Evolutionary conservation across 2,888 invertebrate genomes (phyloP).

Genomic region (Amblyjoppa proteus): DNA sequence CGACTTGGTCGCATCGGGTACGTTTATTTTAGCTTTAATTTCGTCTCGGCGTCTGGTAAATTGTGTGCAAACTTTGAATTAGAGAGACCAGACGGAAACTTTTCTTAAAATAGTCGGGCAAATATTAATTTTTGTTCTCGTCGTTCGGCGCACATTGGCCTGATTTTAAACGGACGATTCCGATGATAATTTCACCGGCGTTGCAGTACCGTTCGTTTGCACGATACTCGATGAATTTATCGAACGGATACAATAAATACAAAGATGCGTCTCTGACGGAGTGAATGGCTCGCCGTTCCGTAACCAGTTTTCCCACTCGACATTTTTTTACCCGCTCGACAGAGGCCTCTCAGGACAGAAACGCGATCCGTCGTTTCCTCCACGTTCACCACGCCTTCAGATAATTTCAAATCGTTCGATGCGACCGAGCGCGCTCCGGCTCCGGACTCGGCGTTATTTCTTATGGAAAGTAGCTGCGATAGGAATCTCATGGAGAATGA

Average conservation of each 20-base stretch:
- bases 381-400: conserved; percentile 58
- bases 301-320: conserved; percentile 69
- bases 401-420: conserved; percentile 61
- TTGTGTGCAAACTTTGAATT: conserved; percentile 16
- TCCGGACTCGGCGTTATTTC: conserved; percentile 48
- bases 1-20: conserved; percentile 28
- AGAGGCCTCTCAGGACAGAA: conserved; percentile 55
- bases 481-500: conserved; percentile 9
- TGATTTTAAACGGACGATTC: neutral
- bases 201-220: neutral
- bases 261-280: conserved; percentile 50
- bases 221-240: conserved; percentile 2
- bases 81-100: neutral
- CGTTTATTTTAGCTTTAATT: conserved; percentile 38
- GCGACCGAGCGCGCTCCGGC: conserved; percentile 6
- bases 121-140: neutral
- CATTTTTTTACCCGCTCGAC: conserved; percentile 31
- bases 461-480: conserved; percentile 26
- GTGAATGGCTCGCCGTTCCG: conserved; percentile 57
- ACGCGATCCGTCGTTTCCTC: conserved; percentile 50
- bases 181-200: too few species aligned
- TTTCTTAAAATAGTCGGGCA: neutral
- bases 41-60: conserved; percentile 24
- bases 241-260: conserved; percentile 22
- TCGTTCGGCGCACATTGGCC: neutral